These are phyloP conservation scores for Muscicapa striata DNA, from an alignment of 2,797 vertebrate species.

Conservation along the genomic window DNA sequence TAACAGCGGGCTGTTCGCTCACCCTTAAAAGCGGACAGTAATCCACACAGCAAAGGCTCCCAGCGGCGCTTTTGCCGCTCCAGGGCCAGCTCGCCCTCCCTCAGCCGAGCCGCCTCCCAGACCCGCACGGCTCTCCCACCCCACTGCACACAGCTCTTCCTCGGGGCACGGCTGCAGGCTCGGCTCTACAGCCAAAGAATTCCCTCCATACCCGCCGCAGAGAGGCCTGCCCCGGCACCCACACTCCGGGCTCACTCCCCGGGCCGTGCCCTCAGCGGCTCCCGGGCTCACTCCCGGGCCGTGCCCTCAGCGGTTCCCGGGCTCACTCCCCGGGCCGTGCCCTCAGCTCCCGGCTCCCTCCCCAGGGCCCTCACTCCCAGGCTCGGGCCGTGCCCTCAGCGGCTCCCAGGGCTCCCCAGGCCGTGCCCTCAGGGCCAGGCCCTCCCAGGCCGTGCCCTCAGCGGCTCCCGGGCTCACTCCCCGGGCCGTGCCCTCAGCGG, in stretches of 20 bases:
- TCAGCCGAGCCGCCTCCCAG: fast-evolving
- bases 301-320: too few relatives aligned
- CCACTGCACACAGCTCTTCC: fast-evolving
- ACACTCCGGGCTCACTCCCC: too few relatives aligned
- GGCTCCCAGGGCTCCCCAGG: too few relatives aligned
- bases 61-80: fast-evolving
- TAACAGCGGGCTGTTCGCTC: fast-evolving
- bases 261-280: too few relatives aligned
- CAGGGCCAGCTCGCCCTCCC: fast-evolving
- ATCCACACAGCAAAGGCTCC: fast-evolving
- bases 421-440: too few relatives aligned
- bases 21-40: fast-evolving
- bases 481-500: not conserved
- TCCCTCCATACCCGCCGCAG: fast-evolving
- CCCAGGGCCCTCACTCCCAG: too few relatives aligned
- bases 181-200: not conserved
- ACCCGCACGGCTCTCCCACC: fast-evolving
- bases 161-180: not conserved
- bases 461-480: too few relatives aligned
- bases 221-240: too few relatives aligned
- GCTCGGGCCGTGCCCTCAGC: too few relatives aligned
- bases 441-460: too few relatives aligned
- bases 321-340: not conserved
- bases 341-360: too few relatives aligned
- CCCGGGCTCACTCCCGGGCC: too few relatives aligned